A percentile compares a stretch with the other conserved stretches of the same genome.
Conservation (phyloP, 2,888 invertebrate species). For the Auanema sp. region DNA sequence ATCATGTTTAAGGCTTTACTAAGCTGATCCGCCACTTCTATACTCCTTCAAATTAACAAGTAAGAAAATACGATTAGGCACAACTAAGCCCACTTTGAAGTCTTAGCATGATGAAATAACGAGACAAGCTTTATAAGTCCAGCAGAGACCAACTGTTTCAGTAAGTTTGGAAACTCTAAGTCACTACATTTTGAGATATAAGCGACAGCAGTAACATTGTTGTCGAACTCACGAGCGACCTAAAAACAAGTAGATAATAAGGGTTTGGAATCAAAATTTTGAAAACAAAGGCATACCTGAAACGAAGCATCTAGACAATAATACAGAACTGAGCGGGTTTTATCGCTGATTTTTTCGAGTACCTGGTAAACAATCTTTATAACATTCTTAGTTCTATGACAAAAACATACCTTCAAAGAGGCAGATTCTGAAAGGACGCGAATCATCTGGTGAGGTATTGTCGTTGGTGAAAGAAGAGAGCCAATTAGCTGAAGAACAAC, state of each 20-base stretch:
- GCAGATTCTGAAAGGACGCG: constrained; percentile 1
- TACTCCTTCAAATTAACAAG: not conserved
- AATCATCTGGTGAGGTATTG: constrained; percentile 7
- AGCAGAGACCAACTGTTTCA: constrained; percentile 19
- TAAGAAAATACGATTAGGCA: too few species aligned
- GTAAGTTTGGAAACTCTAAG: constrained; percentile 12
- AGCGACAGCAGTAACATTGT: constrained; percentile 4
- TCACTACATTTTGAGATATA: constrained; percentile 13
- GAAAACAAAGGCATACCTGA: constrained; percentile 10
- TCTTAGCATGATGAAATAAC: constrained; percentile 8
- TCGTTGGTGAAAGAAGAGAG: constrained; percentile 8
- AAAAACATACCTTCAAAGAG: constrained; percentile 1
- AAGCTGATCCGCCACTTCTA: not conserved
- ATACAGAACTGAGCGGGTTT: constrained; percentile 6
- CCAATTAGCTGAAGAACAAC: constrained; percentile 19
- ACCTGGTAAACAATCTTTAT: not conserved
- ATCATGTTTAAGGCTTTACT: not conserved
- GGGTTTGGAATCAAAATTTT: too few species aligned
- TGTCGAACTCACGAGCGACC: constrained; percentile 13
- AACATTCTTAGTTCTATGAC: too few species aligned
- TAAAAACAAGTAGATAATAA: constrained; percentile 1
- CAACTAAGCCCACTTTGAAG: not conserved
- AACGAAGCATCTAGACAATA: constrained; percentile 17
- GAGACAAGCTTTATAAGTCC: constrained; percentile 14
- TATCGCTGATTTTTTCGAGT: constrained; percentile 3